Percentiles rank a stretch among this genome's conserved stretches.
Evolutionary conservation across 1,140 invertebrate species (phyloP).

Genomic region (Megathymus violae): DNA sequence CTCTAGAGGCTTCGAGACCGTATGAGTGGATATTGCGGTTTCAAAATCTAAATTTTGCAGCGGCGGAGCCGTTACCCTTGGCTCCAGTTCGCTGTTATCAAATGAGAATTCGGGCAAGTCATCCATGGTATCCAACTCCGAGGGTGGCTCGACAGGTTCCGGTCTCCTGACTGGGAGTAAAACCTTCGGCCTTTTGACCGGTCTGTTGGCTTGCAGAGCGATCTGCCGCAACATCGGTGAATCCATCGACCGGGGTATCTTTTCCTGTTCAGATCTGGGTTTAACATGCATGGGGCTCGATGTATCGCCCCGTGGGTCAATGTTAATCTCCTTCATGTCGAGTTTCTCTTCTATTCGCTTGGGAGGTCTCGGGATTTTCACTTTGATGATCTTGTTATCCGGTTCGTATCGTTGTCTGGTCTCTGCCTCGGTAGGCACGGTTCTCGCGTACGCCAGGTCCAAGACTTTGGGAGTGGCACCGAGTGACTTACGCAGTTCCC

Average conservation of each 20-base stretch:
- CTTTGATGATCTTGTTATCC: slow-evolving; percentile 56
- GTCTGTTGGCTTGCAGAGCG: slow-evolving; percentile 48
- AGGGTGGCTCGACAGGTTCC: slow-evolving; percentile 42
- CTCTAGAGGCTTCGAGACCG: slow-evolving; percentile 58
- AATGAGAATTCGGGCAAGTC: slow-evolving; percentile 8
- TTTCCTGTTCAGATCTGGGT: slow-evolving; percentile 35
- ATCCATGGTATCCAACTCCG: slow-evolving; percentile 26
- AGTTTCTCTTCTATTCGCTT: slow-evolving; percentile 55
- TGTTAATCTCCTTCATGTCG: slow-evolving; percentile 46
- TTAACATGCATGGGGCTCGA: slow-evolving; percentile 6
- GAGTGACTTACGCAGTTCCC: slow-evolving; percentile 89
- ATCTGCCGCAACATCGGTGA: slow-evolving; percentile 73
- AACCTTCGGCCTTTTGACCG: slow-evolving; percentile 67
- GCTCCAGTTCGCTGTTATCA: slow-evolving; percentile 31
- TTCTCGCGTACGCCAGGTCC: slow-evolving; percentile 91
- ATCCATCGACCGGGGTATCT: slow-evolving; percentile 56
- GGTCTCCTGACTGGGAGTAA: slow-evolving; percentile 62
- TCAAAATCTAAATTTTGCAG: slow-evolving; percentile 61
- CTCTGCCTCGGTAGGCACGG: slow-evolving; percentile 46
- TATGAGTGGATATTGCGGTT: slow-evolving; percentile 66
- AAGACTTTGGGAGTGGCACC: slow-evolving; percentile 93
- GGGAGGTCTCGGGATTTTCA: slow-evolving; percentile 52
- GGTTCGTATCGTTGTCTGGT: slow-evolving; percentile 37
- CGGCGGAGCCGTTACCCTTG: background rate
- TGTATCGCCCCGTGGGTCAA: slow-evolving; percentile 42